A percentile compares a stretch with the other conserved stretches of the same genome.
These are phyloP conservation scores for Bufo bufo DNA, from an alignment of 2,113 vertebrate genomes.

Conservation along the genomic window DNA sequence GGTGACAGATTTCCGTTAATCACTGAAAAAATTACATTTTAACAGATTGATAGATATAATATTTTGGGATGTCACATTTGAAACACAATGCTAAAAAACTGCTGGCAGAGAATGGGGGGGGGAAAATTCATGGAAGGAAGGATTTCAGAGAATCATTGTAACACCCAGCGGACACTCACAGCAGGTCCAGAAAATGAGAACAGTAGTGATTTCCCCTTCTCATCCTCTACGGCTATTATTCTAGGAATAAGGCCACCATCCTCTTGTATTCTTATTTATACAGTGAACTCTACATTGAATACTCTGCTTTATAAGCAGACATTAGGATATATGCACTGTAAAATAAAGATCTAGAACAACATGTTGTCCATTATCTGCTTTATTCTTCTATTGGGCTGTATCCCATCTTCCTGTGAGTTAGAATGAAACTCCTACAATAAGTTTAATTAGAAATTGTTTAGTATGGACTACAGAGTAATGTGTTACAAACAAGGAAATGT, in stretches of 20 bases:
- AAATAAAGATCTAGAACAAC: slow-evolving; percentile 30
- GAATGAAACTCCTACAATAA: background rate
- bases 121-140: slow-evolving; percentile 24
- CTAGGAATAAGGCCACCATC: slow-evolving; percentile 41
- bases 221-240: background rate
- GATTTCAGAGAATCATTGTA: slow-evolving; percentile 27
- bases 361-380: background rate
- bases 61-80: slow-evolving; percentile 29
- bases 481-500: background rate
- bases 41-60: background rate
- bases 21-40: background rate
- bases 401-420: background rate
- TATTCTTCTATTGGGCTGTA: background rate
- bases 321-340: background rate
- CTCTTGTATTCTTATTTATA: background rate
- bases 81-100: background rate
- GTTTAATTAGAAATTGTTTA: background rate
- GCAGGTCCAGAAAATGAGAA: slow-evolving; percentile 38
- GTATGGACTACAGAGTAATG: background rate
- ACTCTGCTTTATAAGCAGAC: background rate
- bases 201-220: background rate
- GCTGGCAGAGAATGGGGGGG: background rate
- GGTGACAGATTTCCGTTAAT: background rate
- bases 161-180: slow-evolving; percentile 33
- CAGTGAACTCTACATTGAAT: background rate